phyloP scores from a whole-genome alignment of 2,113 vertebrate species.

The Perca schrenkii region DNA sequence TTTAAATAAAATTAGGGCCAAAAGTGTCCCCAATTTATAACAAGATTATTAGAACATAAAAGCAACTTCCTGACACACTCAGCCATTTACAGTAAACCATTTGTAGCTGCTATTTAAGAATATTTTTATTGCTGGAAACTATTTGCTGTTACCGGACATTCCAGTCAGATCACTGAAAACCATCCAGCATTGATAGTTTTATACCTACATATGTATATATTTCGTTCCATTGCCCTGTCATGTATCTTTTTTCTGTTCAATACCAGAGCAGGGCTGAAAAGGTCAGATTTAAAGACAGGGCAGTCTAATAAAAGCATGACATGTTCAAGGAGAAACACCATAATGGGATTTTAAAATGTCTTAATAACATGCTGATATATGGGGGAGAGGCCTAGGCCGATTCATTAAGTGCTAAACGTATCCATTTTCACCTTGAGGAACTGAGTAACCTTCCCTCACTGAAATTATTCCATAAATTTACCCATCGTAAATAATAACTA shows the following conservation, averaged over 20 bases:
- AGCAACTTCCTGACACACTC: conserved; percentile 61
- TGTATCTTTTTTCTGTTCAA: conserved; percentile 72
- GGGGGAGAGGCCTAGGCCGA: conserved; percentile 81
- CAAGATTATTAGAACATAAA: conserved; percentile 73
- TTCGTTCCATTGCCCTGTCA: conserved; percentile 43
- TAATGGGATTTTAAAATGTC: conserved; percentile 91
- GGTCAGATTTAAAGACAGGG: conserved; percentile 89
- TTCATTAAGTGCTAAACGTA: conserved; percentile 90
- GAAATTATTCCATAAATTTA: conserved; percentile 89
- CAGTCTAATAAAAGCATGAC: conserved; percentile 87
- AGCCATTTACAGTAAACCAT: conserved; percentile 60
- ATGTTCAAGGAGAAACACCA: conserved; percentile 90
- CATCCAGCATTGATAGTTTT: conserved; percentile 62
- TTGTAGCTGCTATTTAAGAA: conserved; percentile 66
- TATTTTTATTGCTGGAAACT: conserved; percentile 61
- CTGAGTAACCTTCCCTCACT: conserved; percentile 84
- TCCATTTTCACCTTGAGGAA: conserved; percentile 89
- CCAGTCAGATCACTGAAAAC: conserved; percentile 35
- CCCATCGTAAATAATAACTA: conserved; percentile 88
- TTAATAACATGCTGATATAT: conserved; percentile 91
- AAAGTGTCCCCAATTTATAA: conserved; percentile 65
- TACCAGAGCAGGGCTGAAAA: conserved; percentile 78
- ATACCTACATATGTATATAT: conserved; percentile 53
- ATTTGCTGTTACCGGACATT: conserved; percentile 38
- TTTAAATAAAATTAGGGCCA: conserved; percentile 64